Evolutionary conservation across 1,140 invertebrate genomes (phyloP).

Genomic region (Drosophila sucinea): DNA sequence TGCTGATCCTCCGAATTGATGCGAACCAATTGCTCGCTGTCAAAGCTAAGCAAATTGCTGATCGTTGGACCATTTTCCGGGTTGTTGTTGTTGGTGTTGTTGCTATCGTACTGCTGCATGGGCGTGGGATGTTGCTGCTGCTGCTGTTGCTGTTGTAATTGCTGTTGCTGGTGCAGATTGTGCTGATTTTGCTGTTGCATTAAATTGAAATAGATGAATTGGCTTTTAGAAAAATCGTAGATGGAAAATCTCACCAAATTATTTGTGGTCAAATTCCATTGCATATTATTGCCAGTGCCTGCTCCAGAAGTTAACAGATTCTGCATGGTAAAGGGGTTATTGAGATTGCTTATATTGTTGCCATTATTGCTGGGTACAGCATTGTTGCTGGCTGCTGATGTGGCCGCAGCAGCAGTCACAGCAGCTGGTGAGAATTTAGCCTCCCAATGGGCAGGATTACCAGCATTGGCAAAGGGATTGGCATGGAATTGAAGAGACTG

Average conservation of each 20-base stretch:
- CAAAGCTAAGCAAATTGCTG: conserved; percentile 83
- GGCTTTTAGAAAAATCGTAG: background rate
- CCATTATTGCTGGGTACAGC: conserved; percentile 45
- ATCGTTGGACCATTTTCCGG: conserved; percentile 73
- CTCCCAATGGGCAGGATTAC: conserved; percentile 64
- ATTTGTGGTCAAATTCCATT: conserved; percentile 75
- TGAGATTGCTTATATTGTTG: conserved; percentile 77
- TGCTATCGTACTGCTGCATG: conserved; percentile 29
- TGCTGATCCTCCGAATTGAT: conserved; percentile 84
- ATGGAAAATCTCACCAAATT: conserved; percentile 54
- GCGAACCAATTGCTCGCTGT: conserved; percentile 83
- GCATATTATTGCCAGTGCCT: conserved; percentile 51
- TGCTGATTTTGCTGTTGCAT: conserved; percentile 55
- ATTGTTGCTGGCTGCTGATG: conserved; percentile 34
- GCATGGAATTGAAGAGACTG: conserved; percentile 51
- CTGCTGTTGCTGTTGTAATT: conserved; percentile 54
- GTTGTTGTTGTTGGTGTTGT: conserved; percentile 46
- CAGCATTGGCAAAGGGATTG: conserved; percentile 62
- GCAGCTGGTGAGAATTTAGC: conserved; percentile 62
- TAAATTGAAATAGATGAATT: background rate
- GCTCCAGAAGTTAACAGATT: conserved; percentile 66
- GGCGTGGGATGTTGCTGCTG: conserved; percentile 20
- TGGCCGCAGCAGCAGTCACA: conserved; percentile 49
- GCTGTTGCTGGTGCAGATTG: conserved; percentile 57
- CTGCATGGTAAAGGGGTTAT: conserved; percentile 77